Base-by-base conservation (phyloP, 2,888 invertebrate genomes). In the Scaeva pyrastri region DNA sequence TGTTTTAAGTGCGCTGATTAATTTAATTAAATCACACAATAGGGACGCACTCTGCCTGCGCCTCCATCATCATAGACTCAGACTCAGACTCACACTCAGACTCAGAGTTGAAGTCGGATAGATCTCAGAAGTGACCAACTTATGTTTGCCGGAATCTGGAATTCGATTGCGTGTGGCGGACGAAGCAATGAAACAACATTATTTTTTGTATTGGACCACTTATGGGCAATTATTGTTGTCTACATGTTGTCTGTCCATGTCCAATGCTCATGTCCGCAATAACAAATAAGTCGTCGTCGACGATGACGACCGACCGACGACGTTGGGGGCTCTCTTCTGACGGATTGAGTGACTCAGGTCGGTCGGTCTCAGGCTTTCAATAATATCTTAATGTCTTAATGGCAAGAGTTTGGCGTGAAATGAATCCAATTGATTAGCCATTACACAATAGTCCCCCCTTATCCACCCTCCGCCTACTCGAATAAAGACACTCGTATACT, bases 1-100 rank as follows among this genome's bases (percentile, higher is more conserved):
- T 81, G 76, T 70, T 80, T 85, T 76, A 81, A 85, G 73, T 73
- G 76, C 81, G 81, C 81, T 85, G 76, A 85, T 81, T 85, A 81
- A 81, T 81, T 85, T 73, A 81, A 85, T 85, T 81, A 85, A 80
- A 48, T 75, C 64, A 43, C 36, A 73, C 26, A 68, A 12, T 19
- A 62, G 84, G 64, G 39, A 19, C 23, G 8, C 52, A 45, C 31
- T 21, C 39, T 31, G 19, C 31, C 31, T 31, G 31, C 31, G 16
- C 26, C 14, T 10, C 10, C 11, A 39, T 39, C 11, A 39, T 12
- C 2, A 31, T 31, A n/a, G n/a, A n/a, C n/a, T n/a, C n/a, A n/a
- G n/a, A n/a, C n/a, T n/a, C n/a, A n/a, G n/a, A n/a, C n/a, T n/a
- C n/a, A n/a, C n/a, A n/a, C n/a, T n/a, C 31, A 31, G n/a, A n/a